Evolutionary conservation across 2,888 invertebrate genomes (phyloP).

Genomic region (Myathropa florea): DNA sequence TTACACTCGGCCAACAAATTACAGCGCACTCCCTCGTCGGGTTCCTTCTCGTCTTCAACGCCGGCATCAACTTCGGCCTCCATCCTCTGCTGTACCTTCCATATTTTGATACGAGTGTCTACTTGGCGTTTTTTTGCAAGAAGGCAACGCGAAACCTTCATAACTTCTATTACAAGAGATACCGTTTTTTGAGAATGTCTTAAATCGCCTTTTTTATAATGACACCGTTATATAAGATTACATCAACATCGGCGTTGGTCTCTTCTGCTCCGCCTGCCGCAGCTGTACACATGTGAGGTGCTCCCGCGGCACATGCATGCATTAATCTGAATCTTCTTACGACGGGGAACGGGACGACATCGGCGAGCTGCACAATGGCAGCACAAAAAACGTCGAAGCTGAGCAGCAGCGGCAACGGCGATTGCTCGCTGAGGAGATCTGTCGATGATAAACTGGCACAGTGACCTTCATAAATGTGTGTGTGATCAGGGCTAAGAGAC

Average conservation of each 20-base stretch:
- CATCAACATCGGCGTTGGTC: constrained; percentile 36
- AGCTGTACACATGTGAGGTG: neutral
- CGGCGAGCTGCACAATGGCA: neutral
- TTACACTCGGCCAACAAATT: constrained; percentile 38
- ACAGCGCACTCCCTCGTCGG: neutral
- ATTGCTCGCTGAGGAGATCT: constrained; percentile 23
- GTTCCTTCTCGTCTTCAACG: neutral
- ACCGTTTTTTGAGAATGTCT: constrained; percentile 60
- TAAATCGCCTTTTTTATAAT: constrained; percentile 60
- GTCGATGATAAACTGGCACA: constrained; percentile 63
- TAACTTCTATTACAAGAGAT: constrained; percentile 62
- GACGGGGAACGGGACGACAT: neutral
- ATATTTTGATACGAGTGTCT: neutral
- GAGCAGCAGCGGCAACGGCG: neutral
- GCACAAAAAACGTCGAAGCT: neutral
- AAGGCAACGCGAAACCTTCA: constrained; percentile 64
- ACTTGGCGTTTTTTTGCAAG: constrained; percentile 26
- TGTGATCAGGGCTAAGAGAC: constrained; percentile 43
- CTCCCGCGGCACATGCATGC: neutral
- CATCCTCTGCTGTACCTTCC: neutral
- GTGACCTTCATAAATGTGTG: constrained; percentile 59
- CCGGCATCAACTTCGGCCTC: neutral
- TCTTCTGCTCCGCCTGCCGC: neutral
- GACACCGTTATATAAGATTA: constrained; percentile 61
- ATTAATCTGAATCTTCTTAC: neutral